These are phyloP conservation scores for Tetramorium simillimum DNA, from an alignment of 1,140 invertebrate genomes.

Conservation along the genomic window DNA sequence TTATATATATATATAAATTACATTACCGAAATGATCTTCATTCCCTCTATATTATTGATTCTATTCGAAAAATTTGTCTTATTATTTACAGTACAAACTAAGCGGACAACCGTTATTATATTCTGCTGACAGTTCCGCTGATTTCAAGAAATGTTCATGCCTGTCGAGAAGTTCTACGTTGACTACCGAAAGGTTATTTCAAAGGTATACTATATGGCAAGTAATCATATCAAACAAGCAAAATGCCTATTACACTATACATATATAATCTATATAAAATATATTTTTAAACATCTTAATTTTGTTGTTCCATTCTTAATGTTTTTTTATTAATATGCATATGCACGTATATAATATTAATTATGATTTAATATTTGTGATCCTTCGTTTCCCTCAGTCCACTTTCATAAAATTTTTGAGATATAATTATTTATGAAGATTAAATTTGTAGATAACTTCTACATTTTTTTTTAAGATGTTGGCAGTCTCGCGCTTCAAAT, in stretches of 20 bases:
- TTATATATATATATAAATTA: not conserved
- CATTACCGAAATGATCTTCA: not conserved
- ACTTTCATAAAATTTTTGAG: not conserved
- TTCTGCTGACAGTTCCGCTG: not conserved
- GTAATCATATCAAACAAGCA: not conserved
- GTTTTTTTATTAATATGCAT: not conserved
- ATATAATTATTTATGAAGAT: not conserved
- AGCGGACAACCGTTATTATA: not conserved
- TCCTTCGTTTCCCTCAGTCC: not conserved
- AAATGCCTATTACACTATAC: not conserved
- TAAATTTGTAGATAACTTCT: not conserved
- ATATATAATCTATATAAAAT: not conserved
- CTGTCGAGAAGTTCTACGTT: not conserved
- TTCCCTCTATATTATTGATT: not conserved
- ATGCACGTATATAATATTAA: not conserved
- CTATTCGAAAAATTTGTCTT: not conserved
- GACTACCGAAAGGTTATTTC: not conserved
- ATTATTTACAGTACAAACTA: not conserved
- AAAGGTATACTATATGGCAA: not conserved
- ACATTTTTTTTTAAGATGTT: constrained; percentile 8
- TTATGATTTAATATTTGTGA: not conserved
- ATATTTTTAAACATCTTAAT: not conserved
- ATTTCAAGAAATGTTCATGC: not conserved
- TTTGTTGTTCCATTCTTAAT: too few relatives aligned
- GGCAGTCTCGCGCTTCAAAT: not conserved